Evolutionary conservation across 2,888 invertebrate genomes (phyloP), one percentile per base, ranked within the genome.

Genomic region (Nezara viridula): DNA sequence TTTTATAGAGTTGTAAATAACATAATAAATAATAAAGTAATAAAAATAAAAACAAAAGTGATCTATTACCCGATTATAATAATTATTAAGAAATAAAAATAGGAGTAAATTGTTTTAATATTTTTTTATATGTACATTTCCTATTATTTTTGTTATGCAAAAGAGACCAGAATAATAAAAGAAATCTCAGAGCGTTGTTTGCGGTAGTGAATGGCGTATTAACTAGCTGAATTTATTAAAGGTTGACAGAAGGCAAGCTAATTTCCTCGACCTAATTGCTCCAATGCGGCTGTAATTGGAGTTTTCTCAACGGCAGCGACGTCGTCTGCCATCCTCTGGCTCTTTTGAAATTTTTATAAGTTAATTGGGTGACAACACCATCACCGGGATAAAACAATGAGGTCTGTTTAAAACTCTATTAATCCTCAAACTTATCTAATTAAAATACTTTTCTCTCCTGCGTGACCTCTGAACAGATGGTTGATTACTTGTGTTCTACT

Each of bases 361-460:
- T 73, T 73, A 73, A 73, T 73, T 73, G 66, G 66, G 19, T 73
- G 66, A 73, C 66, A 73, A 73, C 32, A 37, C 66, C 66, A 32
- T 73, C 32, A 7, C 16, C 19, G 21, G 7, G 7, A 32, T 21
- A 32, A 32, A 73, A 73, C 66, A 73, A 73, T 73, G 66, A 73
- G 66, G 6, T 37, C 66, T 27, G 32, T 19, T 19, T 19, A 73
- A 73, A 73, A 73, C 66, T 73, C 37, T 73, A 37, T 73, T 73
- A 73, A 73, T 73, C 66, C 66, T 73, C 37, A 16, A 73, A 73
- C 19, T 73, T 73, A 73, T 73, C 66, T 73, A 73, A 73, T 73
- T 73, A 73, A 73, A 73, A 73, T 73, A 21, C 32, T 73, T 73
- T 73, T 73, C 37, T 1, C 66, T 37, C 66, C 37, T 37, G 66